Conservation (phyloP, 1,140 invertebrate genomes). For the Habropoda laboriosa region DNA sequence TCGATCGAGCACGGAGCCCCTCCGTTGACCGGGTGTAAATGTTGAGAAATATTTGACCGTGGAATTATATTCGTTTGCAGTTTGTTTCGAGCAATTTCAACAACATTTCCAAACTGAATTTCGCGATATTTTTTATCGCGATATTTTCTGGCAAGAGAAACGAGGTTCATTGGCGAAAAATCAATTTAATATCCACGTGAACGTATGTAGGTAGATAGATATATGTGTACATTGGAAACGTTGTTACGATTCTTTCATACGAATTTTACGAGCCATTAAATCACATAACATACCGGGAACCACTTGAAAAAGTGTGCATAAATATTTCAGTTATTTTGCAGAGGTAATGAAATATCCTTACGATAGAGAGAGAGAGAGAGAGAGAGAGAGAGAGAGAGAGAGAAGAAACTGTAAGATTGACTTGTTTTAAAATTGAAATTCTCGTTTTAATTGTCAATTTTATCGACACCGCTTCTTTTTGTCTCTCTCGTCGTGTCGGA, state of each 20-base stretch:
- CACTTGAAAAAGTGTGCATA: not conserved
- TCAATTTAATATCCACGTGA: not conserved
- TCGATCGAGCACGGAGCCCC: too few relatives aligned
- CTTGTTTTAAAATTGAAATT: too few relatives aligned
- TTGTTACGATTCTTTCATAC: slow-evolving; percentile 20
- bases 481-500: too few relatives aligned
- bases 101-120: not conserved
- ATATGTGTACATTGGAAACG: not conserved
- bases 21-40: not conserved
- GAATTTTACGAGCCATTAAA: slow-evolving; percentile 16
- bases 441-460: too few relatives aligned
- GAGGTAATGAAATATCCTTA: not conserved
- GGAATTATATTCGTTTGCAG: not conserved
- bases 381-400: too few relatives aligned
- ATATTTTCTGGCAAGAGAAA: not conserved
- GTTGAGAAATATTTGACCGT: not conserved
- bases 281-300: not conserved
- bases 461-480: too few relatives aligned
- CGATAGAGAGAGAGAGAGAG: too few relatives aligned
- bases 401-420: too few relatives aligned
- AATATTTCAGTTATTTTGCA: not conserved
- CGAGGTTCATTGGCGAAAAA: not conserved
- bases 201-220: not conserved
- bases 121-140: not conserved
- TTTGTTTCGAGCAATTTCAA: not conserved